Evolutionary conservation across 1,140 invertebrate genomes (phyloP).

Genomic region (Eumeta japonica): DNA sequence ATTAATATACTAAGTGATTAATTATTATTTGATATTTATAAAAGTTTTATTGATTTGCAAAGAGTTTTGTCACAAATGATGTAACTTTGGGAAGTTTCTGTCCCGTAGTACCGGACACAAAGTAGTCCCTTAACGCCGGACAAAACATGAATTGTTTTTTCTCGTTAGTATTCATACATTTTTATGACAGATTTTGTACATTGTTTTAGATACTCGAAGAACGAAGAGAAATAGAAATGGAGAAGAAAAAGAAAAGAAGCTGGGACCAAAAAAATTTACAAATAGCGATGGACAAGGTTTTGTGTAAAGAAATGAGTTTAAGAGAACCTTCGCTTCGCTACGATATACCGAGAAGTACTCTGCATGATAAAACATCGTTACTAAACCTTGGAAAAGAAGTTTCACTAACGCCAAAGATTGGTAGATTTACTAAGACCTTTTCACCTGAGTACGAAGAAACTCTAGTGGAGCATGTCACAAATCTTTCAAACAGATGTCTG

Average conservation of each 20-base stretch:
- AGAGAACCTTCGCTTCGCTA: slow-evolving; percentile 20
- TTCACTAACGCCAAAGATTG: slow-evolving; percentile 15
- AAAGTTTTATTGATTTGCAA: slow-evolving; percentile 3
- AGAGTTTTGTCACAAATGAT: slow-evolving; percentile 5
- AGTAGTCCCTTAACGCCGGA: slow-evolving; percentile 11
- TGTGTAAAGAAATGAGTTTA: slow-evolving; percentile 21
- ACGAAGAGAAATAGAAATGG: slow-evolving; percentile 11
- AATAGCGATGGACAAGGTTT: slow-evolving; percentile 21
- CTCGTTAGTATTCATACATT: slow-evolving; percentile 10
- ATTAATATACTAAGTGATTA: slow-evolving; percentile 5
- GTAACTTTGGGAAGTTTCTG: slow-evolving; percentile 9
- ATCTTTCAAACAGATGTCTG: slow-evolving; percentile 20
- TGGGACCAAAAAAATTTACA: slow-evolving; percentile 18
- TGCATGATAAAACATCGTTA: slow-evolving; percentile 20
- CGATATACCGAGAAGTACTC: slow-evolving; percentile 25
- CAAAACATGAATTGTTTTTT: slow-evolving; percentile 13
- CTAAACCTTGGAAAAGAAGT: slow-evolving; percentile 22
- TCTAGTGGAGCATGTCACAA: slow-evolving; percentile 17
- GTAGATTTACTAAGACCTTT: slow-evolving; percentile 20
- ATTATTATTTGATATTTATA: slow-evolving; percentile 2
- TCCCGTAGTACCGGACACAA: slow-evolving; percentile 15
- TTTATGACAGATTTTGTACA: slow-evolving; percentile 14
- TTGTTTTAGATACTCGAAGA: slow-evolving; percentile 15
- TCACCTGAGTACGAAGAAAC: slow-evolving; percentile 17
- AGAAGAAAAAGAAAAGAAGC: slow-evolving; percentile 19